Evolutionary conservation across 2,113 vertebrate genomes (phyloP).

Genomic region (Gorsachius goisagi): DNA sequence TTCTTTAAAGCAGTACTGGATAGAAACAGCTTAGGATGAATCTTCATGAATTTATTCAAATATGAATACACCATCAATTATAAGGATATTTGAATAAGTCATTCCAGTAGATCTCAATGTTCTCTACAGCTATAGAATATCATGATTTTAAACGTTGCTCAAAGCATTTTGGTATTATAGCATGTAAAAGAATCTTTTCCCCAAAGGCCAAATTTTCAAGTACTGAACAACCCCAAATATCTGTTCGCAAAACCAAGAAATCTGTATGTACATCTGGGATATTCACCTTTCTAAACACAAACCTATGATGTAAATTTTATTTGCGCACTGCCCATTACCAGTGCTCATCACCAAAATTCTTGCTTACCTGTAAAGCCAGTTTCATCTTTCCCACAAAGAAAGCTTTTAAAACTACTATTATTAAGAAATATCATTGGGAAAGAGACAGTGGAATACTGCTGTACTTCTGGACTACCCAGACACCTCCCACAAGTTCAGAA

Average conservation of each 20-base stretch:
- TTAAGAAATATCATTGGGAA: not conserved
- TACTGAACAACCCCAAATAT: not conserved
- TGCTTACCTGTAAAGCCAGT: not conserved
- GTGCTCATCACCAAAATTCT: not conserved
- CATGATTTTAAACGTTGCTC: not conserved
- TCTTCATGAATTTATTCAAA: slow-evolving; percentile 19
- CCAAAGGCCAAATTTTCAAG: not conserved
- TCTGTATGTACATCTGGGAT: not conserved
- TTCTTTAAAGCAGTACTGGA: slow-evolving; percentile 31
- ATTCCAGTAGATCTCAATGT: not conserved
- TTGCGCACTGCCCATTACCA: not conserved
- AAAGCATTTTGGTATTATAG: not conserved
- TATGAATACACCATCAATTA: not conserved
- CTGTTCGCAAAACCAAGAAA: not conserved
- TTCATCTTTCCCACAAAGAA: not conserved
- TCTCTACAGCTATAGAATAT: not conserved
- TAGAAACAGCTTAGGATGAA: slow-evolving; percentile 6
- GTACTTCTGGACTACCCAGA: not conserved
- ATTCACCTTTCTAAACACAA: not conserved
- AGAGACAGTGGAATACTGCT: not conserved
- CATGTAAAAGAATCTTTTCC: not conserved
- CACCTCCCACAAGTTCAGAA: not conserved
- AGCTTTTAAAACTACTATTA: not conserved
- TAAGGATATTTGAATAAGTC: not conserved
- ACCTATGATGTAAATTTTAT: not conserved